A percentile compares a stretch with the other conserved stretches of the same genome.
phyloP scores from a whole-genome alignment of 1,140 invertebrate genomes.

The Metopolophium dirhodum region DNA sequence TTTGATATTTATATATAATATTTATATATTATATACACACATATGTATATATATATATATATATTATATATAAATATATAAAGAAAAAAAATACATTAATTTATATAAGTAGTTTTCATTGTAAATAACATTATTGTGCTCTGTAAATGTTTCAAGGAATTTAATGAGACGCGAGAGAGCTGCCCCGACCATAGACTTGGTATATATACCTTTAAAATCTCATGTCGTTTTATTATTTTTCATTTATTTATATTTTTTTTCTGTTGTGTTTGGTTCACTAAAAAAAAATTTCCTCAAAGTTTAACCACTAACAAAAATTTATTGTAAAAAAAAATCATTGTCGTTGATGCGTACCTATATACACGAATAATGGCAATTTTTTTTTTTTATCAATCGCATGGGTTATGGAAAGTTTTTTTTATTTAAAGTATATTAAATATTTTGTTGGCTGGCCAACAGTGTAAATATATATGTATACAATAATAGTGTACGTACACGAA shows the following conservation, averaged over 20 bases:
- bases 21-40: background rate
- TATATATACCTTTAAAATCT: conserved; percentile 55
- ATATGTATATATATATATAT: background rate
- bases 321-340: conserved; percentile 47
- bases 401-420: conserved; percentile 52
- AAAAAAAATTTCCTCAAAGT: conserved; percentile 22
- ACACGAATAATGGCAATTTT: conserved; percentile 45
- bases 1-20: conserved; percentile 17
- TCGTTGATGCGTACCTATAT: conserved; percentile 39
- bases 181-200: conserved; percentile 56
- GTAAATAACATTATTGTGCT: conserved; percentile 57
- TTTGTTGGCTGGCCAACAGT: conserved; percentile 39
- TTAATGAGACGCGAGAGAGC: conserved; percentile 57
- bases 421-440: conserved; percentile 15
- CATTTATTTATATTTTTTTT: conserved; percentile 36
- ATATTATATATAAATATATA: conserved; percentile 5
- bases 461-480: conserved; percentile 37
- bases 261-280: conserved; percentile 49
- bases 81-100: conserved; percentile 12
- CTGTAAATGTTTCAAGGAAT: conserved; percentile 57
- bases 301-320: conserved; percentile 48
- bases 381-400: conserved; percentile 53
- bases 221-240: conserved; percentile 53
- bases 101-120: conserved; percentile 55
- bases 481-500: conserved; percentile 8